phyloP scores from a whole-genome alignment of 2,888 invertebrate genomes.

The Polyommatus icarus region DNA sequence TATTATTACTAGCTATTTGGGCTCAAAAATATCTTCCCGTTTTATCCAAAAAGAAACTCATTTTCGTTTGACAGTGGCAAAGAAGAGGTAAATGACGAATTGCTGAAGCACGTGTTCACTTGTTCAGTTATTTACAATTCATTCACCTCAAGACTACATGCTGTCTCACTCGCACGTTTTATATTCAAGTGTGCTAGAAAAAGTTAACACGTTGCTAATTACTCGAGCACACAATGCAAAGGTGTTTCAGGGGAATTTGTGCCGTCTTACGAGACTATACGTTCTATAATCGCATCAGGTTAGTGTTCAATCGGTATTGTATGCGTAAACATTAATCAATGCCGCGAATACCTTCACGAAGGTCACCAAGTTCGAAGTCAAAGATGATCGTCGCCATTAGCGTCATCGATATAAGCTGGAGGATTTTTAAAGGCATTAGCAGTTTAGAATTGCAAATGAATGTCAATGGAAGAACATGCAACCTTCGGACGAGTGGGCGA shows the following conservation, averaged over 20 bases:
- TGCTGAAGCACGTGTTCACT: conserved; percentile 48
- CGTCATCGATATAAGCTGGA: conserved; percentile 29
- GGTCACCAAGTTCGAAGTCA: conserved; percentile 59
- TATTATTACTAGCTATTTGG: too few relatives aligned
- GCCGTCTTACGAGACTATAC: conserved; percentile 51
- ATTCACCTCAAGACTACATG: conserved; percentile 56
- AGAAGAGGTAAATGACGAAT: conserved; percentile 38
- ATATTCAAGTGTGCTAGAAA: conserved; percentile 51
- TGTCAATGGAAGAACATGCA: conserved; percentile 31
- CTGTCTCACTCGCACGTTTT: conserved; percentile 53
- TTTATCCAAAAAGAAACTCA: not conserved
- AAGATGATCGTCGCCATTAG: conserved; percentile 47
- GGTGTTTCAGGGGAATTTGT: conserved; percentile 48
- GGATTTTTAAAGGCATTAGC: not conserved
- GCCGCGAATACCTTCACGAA: conserved; percentile 67
- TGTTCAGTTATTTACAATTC: conserved; percentile 55
- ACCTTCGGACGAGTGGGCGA: conserved; percentile 21
- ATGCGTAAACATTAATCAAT: conserved; percentile 74
- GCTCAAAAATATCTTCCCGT: not conserved
- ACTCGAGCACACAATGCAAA: conserved; percentile 59
- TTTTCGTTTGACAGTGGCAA: not conserved
- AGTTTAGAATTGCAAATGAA: conserved; percentile 20
- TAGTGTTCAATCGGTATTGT: conserved; percentile 65
- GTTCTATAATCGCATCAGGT: conserved; percentile 49
- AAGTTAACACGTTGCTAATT: conserved; percentile 67